Conservation (phyloP, 2,113 vertebrate genomes). For the Hyla sarda region DNA sequence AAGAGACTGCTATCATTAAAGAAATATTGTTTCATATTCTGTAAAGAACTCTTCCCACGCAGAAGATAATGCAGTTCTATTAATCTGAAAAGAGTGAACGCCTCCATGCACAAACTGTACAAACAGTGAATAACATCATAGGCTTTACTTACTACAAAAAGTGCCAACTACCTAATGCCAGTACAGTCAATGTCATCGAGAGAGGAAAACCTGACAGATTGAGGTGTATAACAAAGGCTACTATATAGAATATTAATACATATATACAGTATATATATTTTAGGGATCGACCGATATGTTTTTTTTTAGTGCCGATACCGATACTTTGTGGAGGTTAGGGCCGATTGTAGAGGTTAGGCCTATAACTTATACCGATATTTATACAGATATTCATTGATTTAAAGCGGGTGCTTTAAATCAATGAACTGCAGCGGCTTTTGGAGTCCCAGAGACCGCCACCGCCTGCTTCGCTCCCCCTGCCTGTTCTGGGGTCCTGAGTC, state of each 20-base stretch:
- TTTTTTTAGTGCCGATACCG: too few relatives aligned
- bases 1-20: slow-evolving; percentile 24
- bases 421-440: too few relatives aligned
- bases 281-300: too few relatives aligned
- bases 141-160: background rate
- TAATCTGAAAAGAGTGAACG: slow-evolving; percentile 7
- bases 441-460: too few relatives aligned
- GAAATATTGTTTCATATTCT: slow-evolving; percentile 51
- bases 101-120: slow-evolving; percentile 25
- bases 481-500: too few relatives aligned
- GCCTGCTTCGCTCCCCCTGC: too few relatives aligned
- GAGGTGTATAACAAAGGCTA: background rate
- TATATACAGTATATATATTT: too few relatives aligned
- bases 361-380: too few relatives aligned
- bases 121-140: background rate
- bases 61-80: slow-evolving; percentile 27
- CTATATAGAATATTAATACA: background rate
- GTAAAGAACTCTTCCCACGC: slow-evolving; percentile 40
- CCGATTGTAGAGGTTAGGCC: too few relatives aligned
- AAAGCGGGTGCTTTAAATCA: too few relatives aligned
- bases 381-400: too few relatives aligned
- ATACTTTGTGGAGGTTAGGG: too few relatives aligned
- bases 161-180: background rate
- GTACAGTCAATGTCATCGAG: background rate
- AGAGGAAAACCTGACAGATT: background rate